These are phyloP conservation scores for Erethizon dorsatum DNA, from an alignment of 2,797 vertebrate genomes.

Conservation along the genomic window DNA sequence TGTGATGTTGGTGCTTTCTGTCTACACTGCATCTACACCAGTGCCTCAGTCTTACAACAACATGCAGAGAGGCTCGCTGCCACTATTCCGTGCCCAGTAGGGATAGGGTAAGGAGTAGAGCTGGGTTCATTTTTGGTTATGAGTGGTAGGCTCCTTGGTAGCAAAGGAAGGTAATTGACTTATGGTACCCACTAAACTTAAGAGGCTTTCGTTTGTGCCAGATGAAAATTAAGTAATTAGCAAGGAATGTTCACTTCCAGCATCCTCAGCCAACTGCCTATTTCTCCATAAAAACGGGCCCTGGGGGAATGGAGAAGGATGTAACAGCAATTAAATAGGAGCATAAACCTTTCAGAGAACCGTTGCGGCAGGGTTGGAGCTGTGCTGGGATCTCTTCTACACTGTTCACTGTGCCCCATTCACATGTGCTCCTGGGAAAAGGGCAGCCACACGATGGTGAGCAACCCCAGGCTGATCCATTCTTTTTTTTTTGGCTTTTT, in stretches of 20 bases:
- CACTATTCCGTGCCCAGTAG: not conserved
- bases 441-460: not conserved
- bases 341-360: slow-evolving; percentile 78
- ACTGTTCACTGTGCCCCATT: not conserved
- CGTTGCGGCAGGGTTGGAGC: slow-evolving; percentile 21
- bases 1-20: not conserved
- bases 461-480: not conserved
- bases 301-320: slow-evolving; percentile 78
- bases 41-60: not conserved
- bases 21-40: not conserved
- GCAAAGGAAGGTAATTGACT: slow-evolving; percentile 87
- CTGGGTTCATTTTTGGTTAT: slow-evolving; percentile 82
- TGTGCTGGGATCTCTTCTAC: not conserved
- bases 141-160: slow-evolving; percentile 58
- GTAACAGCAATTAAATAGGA: slow-evolving; percentile 86
- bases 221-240: slow-evolving; percentile 89
- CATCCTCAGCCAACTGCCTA: slow-evolving; percentile 86
- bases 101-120: not conserved
- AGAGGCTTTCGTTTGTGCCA: slow-evolving; percentile 86
- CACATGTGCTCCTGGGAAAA: not conserved
- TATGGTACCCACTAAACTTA: slow-evolving; percentile 86
- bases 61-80: not conserved
- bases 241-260: slow-evolving; percentile 87
- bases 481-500: not conserved
- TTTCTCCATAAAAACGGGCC: slow-evolving; percentile 88